Evolutionary conservation across 2,113 vertebrate species (phyloP).

Genomic region (Indri indri): DNA sequence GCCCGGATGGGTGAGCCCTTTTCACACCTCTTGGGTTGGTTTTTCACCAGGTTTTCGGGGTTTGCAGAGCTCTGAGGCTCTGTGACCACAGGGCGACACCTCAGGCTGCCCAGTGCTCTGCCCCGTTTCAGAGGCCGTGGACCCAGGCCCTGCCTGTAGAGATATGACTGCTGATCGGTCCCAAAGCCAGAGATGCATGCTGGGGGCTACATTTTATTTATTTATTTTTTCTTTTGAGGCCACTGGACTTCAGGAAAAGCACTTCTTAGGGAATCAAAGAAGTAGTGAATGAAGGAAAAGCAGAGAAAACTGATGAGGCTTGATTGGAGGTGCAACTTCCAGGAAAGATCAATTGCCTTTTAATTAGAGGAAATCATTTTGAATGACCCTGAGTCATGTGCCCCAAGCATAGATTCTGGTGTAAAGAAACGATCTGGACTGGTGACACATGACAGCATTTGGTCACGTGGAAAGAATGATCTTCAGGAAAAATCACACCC

Average conservation of each 20-base stretch:
- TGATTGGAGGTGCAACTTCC: neutral
- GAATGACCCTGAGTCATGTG: neutral
- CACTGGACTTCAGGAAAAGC: neutral
- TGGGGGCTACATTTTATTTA: neutral
- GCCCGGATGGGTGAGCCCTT: neutral
- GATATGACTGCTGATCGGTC: neutral
- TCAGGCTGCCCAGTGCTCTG: neutral
- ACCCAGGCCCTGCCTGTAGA: fast-evolving
- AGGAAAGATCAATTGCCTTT: neutral
- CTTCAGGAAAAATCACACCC: constrained; percentile 72
- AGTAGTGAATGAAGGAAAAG: neutral
- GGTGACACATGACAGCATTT: constrained; percentile 18
- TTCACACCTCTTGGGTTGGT: neutral
- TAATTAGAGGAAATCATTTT: neutral
- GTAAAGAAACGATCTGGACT: neutral
- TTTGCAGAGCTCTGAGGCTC: neutral
- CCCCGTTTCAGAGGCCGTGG: neutral
- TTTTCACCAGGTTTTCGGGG: neutral
- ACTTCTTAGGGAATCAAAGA: neutral
- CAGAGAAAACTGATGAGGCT: neutral
- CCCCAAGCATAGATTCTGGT: neutral
- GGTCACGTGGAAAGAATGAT: constrained; percentile 73
- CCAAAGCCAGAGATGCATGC: neutral
- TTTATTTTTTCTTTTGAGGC: neutral
- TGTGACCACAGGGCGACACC: neutral